Percentiles rank a stretch among this genome's conserved stretches.
Conservation (phyloP, 2,888 invertebrate genomes). For the Micropterix aruncella region DNA sequence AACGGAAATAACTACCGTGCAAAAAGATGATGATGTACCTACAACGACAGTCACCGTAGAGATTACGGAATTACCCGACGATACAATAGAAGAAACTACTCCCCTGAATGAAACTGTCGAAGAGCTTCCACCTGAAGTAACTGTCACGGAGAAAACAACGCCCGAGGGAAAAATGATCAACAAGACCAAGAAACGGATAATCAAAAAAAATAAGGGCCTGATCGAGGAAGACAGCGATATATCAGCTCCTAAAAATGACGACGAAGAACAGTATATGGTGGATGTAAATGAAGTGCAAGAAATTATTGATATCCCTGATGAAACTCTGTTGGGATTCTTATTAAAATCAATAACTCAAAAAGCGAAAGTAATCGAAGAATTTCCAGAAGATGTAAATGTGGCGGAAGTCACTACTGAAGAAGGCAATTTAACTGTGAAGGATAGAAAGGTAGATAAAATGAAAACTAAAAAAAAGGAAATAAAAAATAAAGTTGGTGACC, state of each 20-base stretch:
- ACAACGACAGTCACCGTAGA: slow-evolving; percentile 11
- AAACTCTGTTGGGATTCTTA: neutral
- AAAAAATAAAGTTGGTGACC: slow-evolving; percentile 17
- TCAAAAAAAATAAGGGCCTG: slow-evolving; percentile 8
- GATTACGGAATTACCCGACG: slow-evolving; percentile 13
- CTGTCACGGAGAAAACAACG: slow-evolving; percentile 4
- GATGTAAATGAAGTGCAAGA: neutral
- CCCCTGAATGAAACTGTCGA: too few relatives aligned
- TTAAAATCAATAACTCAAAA: slow-evolving; percentile 1
- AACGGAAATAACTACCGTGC: too few relatives aligned
- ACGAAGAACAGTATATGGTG: neutral
- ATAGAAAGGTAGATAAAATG: too few relatives aligned
- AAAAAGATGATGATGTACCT: too few relatives aligned
- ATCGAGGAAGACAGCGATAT: slow-evolving; percentile 3
- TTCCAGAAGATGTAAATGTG: slow-evolving; percentile 18
- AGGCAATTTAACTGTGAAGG: too few relatives aligned
- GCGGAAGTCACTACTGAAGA: slow-evolving; percentile 25
- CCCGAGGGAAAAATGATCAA: too few relatives aligned
- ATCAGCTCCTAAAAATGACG: neutral
- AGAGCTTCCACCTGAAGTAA: too few relatives aligned
- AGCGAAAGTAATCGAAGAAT: slow-evolving; percentile 8
- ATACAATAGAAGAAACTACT: slow-evolving; percentile 11
- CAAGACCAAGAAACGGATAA: slow-evolving; percentile 10
- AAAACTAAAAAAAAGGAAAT: slow-evolving; percentile 16
- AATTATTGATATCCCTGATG: neutral